Conservation (phyloP, 2,113 vertebrate genomes). For the Nycticorax nycticorax region DNA sequence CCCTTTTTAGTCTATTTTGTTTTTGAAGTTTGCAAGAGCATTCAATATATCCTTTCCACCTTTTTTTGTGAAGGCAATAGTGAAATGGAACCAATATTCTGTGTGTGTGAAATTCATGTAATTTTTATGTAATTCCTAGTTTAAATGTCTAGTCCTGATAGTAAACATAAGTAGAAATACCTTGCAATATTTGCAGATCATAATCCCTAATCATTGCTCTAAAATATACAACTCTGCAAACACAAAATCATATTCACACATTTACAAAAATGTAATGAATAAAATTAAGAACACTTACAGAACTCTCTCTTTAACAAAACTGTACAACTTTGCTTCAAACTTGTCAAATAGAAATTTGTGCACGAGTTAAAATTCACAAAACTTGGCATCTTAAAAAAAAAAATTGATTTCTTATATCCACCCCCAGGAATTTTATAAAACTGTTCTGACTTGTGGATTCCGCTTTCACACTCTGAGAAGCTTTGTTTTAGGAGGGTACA, state of each 20-base stretch:
- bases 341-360: not conserved
- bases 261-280: not conserved
- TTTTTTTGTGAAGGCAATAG: not conserved
- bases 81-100: not conserved
- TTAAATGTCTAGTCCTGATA: not conserved
- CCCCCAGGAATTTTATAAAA: not conserved
- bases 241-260: not conserved
- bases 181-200: not conserved
- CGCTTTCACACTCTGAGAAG: not conserved
- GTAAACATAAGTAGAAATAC: not conserved
- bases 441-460: not conserved
- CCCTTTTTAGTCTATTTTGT: not conserved
- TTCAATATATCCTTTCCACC: not conserved
- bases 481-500: not conserved
- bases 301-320: not conserved
- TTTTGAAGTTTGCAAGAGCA: conserved; percentile 5
- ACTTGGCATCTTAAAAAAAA: not conserved
- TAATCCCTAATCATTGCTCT: not conserved
- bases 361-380: not conserved
- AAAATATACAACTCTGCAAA: not conserved
- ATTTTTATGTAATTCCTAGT: not conserved
- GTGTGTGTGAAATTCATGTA: not conserved
- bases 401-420: not conserved
- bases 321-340: not conserved
- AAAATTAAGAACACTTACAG: not conserved